phyloP scores from a whole-genome alignment of 2,888 invertebrate species.

The Drosophila kambysellisi region DNA sequence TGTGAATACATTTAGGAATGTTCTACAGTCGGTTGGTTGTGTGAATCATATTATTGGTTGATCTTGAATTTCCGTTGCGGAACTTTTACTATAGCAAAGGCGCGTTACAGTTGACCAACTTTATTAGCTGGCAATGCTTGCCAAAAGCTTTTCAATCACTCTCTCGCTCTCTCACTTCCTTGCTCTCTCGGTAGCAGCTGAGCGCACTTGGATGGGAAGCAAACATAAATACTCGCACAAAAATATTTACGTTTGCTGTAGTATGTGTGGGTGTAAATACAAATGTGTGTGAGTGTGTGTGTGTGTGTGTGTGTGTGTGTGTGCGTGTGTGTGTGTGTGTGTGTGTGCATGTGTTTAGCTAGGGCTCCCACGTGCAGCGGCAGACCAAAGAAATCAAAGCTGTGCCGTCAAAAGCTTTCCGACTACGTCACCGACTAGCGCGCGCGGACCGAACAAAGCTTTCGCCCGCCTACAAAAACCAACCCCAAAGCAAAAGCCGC shows the following conservation, averaged over 20 bases:
- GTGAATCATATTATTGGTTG: constrained; percentile 48
- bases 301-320: neutral
- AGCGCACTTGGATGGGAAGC: constrained; percentile 29
- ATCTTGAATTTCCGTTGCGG: constrained; percentile 53
- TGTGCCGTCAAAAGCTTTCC: constrained; percentile 45
- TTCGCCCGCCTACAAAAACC: constrained; percentile 76
- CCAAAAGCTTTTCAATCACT: constrained; percentile 40
- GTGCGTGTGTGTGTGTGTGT: neutral
- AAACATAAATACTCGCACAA: constrained; percentile 28
- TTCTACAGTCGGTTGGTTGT: neutral
- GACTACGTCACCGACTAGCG: constrained; percentile 50
- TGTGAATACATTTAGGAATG: neutral
- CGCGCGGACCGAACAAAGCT: constrained; percentile 61
- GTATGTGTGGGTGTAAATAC: constrained; percentile 18
- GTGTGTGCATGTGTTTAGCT: constrained; percentile 22
- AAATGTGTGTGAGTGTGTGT: neutral
- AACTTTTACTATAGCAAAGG: constrained; percentile 31
- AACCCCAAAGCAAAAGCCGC: constrained; percentile 78
- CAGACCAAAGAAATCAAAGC: constrained; percentile 36
- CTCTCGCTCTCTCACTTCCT: constrained; percentile 1
- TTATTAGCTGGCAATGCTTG: constrained; percentile 16
- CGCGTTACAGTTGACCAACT: constrained; percentile 23
- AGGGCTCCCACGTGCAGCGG: constrained; percentile 50
- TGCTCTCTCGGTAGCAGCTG: neutral
- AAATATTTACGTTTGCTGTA: constrained; percentile 68